These are phyloP conservation scores for Heterochromis multidens DNA, from an alignment of 2,113 vertebrate species.

Conservation along the genomic window DNA sequence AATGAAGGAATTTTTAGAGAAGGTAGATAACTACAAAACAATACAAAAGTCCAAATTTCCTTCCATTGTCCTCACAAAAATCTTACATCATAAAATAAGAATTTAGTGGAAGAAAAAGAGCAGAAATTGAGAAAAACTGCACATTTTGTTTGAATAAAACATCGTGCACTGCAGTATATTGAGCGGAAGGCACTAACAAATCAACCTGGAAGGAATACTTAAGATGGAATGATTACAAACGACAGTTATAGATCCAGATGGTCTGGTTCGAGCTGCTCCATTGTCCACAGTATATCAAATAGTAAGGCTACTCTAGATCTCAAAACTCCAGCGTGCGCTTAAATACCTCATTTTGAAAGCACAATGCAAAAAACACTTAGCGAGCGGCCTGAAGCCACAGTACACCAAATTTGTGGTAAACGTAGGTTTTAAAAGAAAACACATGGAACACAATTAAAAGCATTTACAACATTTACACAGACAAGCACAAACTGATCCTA, in stretches of 20 bases:
- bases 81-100: neutral
- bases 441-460: neutral
- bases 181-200: constrained; percentile 44
- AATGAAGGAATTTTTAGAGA: neutral
- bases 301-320: neutral
- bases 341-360: constrained; percentile 17
- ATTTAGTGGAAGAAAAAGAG: neutral
- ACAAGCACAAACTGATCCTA: neutral
- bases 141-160: neutral
- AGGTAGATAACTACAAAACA: neutral
- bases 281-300: constrained; percentile 1
- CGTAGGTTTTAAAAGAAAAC: neutral
- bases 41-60: neutral
- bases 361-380: neutral
- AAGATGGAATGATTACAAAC: constrained; percentile 3
- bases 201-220: neutral
- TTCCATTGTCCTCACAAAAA: neutral
- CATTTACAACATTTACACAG: constrained; percentile 45
- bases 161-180: neutral
- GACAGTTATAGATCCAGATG: neutral
- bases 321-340: neutral
- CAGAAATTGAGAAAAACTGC: neutral
- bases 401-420: neutral
- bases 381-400: neutral
- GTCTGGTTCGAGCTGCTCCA: neutral